A percentile compares a stretch with the other conserved stretches of the same genome.
phyloP scores from a whole-genome alignment of 2,888 invertebrate genomes.

The Rotaria socialis region DNA sequence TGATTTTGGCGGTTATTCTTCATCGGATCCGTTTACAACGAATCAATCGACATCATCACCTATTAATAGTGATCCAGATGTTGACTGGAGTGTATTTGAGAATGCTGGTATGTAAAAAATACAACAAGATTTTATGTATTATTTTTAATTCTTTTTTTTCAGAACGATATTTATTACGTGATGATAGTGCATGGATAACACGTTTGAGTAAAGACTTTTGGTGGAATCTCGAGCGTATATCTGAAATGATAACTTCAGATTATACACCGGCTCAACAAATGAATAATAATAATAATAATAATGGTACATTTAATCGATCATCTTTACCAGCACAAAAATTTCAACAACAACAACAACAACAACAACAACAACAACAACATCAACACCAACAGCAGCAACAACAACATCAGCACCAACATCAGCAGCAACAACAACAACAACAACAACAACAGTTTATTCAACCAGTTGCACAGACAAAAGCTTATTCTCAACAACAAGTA shows the following conservation, averaged over 20 bases:
- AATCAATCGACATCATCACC: too few species aligned
- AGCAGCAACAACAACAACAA: too few species aligned
- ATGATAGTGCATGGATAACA: slow-evolving; percentile 33
- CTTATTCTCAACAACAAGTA: background rate
- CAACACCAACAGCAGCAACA: background rate
- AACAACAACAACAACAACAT: too few species aligned
- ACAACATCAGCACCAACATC: too few species aligned
- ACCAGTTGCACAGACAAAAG: background rate
- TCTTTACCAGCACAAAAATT: too few species aligned
- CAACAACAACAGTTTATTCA: background rate
- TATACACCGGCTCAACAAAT: background rate
- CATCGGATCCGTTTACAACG: background rate
- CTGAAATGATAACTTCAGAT: background rate
- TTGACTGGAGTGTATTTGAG: slow-evolving; percentile 32
- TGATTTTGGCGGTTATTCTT: background rate
- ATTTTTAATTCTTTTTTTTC: background rate
- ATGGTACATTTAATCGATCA: too few species aligned
- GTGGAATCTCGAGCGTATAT: slow-evolving; percentile 29
- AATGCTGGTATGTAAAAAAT: slow-evolving; percentile 17
- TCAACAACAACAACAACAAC: too few species aligned
- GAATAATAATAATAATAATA: background rate
- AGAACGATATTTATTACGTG: slow-evolving; percentile 33
- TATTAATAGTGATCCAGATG: background rate
- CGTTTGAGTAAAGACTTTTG: slow-evolving; percentile 32
- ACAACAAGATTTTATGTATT: too few species aligned